Base-by-base conservation (phyloP, 2,888 invertebrate genomes). In the Phaedon cochleariae region DNA sequence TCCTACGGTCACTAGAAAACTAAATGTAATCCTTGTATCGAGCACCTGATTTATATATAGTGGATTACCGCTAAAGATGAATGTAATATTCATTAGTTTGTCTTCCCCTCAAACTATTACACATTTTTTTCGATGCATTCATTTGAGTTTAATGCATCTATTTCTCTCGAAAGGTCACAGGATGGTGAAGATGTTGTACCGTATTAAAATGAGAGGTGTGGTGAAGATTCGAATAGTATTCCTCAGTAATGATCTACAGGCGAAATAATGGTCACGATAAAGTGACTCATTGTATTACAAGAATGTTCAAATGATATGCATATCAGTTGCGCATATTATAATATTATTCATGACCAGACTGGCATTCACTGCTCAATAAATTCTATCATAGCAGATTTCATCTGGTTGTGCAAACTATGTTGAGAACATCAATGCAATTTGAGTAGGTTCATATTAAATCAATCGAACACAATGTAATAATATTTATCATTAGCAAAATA, bases 111-210 rank as follows among this genome's bases (percentile, higher is more conserved):
- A 54, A 53, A 51, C 26, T 53, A 17, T 54, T 61, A 37, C 52
- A 58, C 54, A 65, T 68, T 66, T 70, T 67, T 64, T 58, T 41
- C 48, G 61, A 66, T 66, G 68, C 66, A 70, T 68, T 70, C 65
- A 62, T 68, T 68, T 70, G 29, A 61, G 57, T 41, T 59, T 63
- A 64, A 62, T 64, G 62, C 64, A 66, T 69, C 66, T 59, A 55
- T 64, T 51, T 52, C 61, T 61, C 17, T 34, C 41, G 18, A 68
- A 69, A 69, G 69, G 69, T 69, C 69, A 69, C 52, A 51, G 66
- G 62, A 68, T 65, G 54, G 65, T 53, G 60, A 60, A 65, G 68
- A 64, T 66, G 62, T 66, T 69, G 53, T 62, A 62, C 62, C 54
- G 68, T 41, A 65, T 65, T 66, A 57, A 55, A 66, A 64, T 55